Percentiles rank a stretch among this genome's conserved stretches.
phyloP scores from a whole-genome alignment of 2,113 vertebrate genomes.

The Rhombomys opimus region DNA sequence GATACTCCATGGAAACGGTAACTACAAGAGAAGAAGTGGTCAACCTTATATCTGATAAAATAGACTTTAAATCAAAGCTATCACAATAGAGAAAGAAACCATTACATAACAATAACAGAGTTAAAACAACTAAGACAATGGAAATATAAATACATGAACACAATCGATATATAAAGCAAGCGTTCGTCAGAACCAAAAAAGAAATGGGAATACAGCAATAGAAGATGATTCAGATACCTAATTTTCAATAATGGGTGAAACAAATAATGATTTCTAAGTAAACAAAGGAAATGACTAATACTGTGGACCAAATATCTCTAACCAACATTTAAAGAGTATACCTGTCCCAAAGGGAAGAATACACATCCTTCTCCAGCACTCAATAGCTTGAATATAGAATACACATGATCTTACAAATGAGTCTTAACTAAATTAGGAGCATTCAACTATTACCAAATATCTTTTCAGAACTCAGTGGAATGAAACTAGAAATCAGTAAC shows the following conservation, averaged over 20 bases:
- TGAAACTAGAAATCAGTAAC: conserved; percentile 40
- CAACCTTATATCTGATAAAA: neutral
- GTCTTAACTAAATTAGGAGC: conserved; percentile 13
- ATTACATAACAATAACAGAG: neutral
- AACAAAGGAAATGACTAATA: neutral
- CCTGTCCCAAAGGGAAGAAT: neutral
- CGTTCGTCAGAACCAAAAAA: neutral
- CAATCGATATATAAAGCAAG: neutral
- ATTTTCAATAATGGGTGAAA: neutral
- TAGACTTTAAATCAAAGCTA: conserved; percentile 18
- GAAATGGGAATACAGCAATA: neutral
- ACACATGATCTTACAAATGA: neutral
- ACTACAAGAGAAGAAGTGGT: neutral
- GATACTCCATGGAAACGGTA: neutral
- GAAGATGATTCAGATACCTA: neutral
- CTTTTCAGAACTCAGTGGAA: neutral
- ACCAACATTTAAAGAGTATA: neutral
- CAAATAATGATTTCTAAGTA: neutral
- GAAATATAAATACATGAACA: neutral
- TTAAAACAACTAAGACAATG: neutral
- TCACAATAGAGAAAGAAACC: neutral
- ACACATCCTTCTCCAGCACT: neutral
- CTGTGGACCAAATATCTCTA: neutral
- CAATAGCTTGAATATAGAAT: neutral
- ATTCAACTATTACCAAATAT: conserved; percentile 12